phyloP scores from a whole-genome alignment of 2,888 invertebrate species.

The Callimorpha dominula region DNA sequence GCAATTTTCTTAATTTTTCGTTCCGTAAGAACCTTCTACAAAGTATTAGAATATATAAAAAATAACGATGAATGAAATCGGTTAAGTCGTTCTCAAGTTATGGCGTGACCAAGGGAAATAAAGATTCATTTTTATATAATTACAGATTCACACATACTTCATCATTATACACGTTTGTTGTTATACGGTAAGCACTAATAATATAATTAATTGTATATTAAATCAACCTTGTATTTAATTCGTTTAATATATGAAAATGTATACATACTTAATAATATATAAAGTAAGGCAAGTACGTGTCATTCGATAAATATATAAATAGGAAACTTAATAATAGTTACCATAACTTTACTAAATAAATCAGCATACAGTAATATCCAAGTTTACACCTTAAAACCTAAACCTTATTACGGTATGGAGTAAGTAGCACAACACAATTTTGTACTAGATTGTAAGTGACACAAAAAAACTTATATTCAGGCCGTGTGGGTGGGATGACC shows the following conservation, averaged over 20 bases:
- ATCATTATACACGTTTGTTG: neutral
- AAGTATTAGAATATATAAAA: too few species aligned
- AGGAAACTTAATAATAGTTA: neutral
- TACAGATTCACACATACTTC: slow-evolving; percentile 2
- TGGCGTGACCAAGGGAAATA: too few species aligned
- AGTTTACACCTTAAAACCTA: neutral
- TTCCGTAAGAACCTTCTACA: too few species aligned
- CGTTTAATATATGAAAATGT: neutral
- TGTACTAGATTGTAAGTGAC: slow-evolving; percentile 36
- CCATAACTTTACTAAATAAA: too few species aligned
- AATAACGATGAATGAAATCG: too few species aligned
- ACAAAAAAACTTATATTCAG: slow-evolving; percentile 68
- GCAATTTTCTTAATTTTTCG: too few species aligned
- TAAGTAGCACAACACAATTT: neutral
- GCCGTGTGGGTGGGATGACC: slow-evolving; percentile 66
- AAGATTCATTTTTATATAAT: too few species aligned
- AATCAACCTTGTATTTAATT: neutral
- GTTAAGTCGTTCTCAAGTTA: too few species aligned
- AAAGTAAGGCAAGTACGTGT: neutral
- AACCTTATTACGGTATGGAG: neutral
- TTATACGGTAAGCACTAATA: neutral
- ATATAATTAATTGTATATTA: neutral
- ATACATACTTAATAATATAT: neutral
- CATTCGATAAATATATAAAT: neutral
- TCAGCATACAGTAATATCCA: too few species aligned